Base-by-base conservation (phyloP, 2,888 invertebrate genomes). In the Cyrtodaria siliqua region DNA sequence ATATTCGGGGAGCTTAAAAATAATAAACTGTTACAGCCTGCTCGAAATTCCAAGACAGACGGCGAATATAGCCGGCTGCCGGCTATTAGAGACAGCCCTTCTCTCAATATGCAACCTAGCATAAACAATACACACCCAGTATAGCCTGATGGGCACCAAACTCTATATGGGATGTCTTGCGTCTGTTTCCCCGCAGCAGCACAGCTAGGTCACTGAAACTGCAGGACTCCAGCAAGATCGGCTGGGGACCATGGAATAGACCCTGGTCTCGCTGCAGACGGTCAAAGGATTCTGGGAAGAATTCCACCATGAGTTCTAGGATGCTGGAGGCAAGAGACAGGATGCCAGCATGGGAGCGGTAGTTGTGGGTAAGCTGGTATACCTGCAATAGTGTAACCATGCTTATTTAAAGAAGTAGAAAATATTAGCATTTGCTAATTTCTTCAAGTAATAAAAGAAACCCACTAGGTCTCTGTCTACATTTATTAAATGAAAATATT, bases 121-220 rank as follows among this genome's bases (percentile, higher is more conserved):
- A n/a, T n/a, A n/a, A n/a, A n/a, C 33, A 33, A 33, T 33, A 59
- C 16, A 18, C 72, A 79, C 79, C 89, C n/a, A 91, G 78, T 33
- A 91, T 89, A 26, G 88, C 90, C 66, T 91, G 91, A 67, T 91
- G 90, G 16, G 91, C 90, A 0, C 91, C 91, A 84, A 91, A 91
- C 72, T 91, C 91, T 60, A 91, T 91, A 63, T 88, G 87, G 6
- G 90, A 89, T 0, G 87, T 88, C 71, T 88, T 86, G 4, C 89
- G 82, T 49, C 80, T 85, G 82, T 88, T 87, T 56, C 89, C 89
- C 55, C 81, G 50, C 40, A 89, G 60, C 26, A 89, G 57, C 44
- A 89, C 72, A 16, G 87, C 87, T n/a, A 89, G 70, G 57, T 89
- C 87, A 63, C 82, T 75, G 42, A 86, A 84, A 56, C 85, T 87